Base-by-base conservation (phyloP, 2,888 invertebrate genomes). In the Morinoia aosen region DNA sequence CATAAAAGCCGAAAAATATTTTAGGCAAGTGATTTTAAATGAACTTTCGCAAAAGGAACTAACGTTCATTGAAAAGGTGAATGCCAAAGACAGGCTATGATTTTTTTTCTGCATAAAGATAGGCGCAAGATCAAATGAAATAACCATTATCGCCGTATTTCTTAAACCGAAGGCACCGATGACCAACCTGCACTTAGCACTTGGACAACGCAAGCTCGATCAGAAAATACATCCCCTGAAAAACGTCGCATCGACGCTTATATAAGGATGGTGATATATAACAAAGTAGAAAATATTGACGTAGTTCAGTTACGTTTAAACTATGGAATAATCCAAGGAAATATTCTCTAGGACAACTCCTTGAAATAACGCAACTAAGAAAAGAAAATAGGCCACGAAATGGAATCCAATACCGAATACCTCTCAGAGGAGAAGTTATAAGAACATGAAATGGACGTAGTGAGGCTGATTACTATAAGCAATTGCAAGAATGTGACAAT, bases 401-500 rank as follows among this genome's bases (percentile, higher is more conserved):
- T 76, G 76, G 76, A 76, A 76, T 76, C 19, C 25, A 25, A 61
- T 33, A 33, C 76, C 8, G 10, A 8, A 8, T 76, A 76, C 76
- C 19, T 33, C 10, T 76, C 25, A 16, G 25, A 76, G 76, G 76
- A 25, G 16, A 76, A 33, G 76, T 33, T 76, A 76, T 76, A 76
- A 76, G 76, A 76, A 76, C 76, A 76, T 76, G 76, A 76, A 76
- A 76, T 76, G 76, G 76, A 76, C 76, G 76, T 76, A 33, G 76
- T 76, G 76, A 33, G 76, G 76, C 19, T 33, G 76, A 76, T 76
- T 76, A 76, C 76, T 25, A 76, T 33, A 76, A 33, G 33, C 33
- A 76, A 16, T 76, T 76, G 76, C 33, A 76, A 76, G 76, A 76
- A 76, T 76, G 76, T 76, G 76, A 76, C 76, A 33, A 76, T 76